A percentile compares a stretch with the other conserved stretches of the same genome.
Conservation (phyloP, 2,888 invertebrate species). For the Platycheirus rosarum region DNA sequence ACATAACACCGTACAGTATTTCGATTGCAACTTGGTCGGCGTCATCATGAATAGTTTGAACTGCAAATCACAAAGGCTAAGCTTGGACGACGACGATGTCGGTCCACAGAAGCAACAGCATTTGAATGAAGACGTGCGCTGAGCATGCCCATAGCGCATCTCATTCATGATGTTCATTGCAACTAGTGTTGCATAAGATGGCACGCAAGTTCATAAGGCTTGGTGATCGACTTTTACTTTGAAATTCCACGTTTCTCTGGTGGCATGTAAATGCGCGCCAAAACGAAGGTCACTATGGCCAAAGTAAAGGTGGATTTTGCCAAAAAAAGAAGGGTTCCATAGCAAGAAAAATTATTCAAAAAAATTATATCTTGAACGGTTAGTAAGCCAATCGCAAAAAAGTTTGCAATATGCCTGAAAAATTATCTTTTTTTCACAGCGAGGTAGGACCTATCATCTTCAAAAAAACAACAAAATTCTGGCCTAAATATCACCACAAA, state of each 20-base stretch:
- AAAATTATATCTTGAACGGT: too few relatives aligned
- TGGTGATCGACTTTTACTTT: constrained; percentile 73
- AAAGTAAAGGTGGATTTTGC: constrained; percentile 21
- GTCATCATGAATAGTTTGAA: constrained; percentile 17
- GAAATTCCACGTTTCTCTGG: constrained; percentile 50
- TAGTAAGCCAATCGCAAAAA: too few relatives aligned
- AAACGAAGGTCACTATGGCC: constrained; percentile 62
- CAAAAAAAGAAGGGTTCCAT: too few relatives aligned
- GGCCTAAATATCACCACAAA: too few relatives aligned
- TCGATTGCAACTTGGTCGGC: background rate
- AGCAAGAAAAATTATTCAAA: too few relatives aligned
- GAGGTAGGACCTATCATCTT: too few relatives aligned
- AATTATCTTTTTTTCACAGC: too few relatives aligned
- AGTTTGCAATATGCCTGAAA: too few relatives aligned
- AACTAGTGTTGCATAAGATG: constrained; percentile 55
- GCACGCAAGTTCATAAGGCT: constrained; percentile 70
- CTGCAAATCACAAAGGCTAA: too few relatives aligned
- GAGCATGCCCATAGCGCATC: constrained; percentile 31
- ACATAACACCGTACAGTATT: constrained; percentile 15
- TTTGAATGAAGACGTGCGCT: constrained; percentile 57
- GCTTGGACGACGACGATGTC: constrained; percentile 14
- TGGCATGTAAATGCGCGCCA: constrained; percentile 54
- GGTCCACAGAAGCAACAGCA: constrained; percentile 38
- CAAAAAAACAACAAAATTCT: too few relatives aligned
- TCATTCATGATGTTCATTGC: constrained; percentile 48